Percentiles rank a stretch among this genome's conserved stretches.
These are phyloP conservation scores for Apostichopus californicus DNA, from an alignment of 35 echinoderm and acorn worm species.

Conservation along the genomic window DNA sequence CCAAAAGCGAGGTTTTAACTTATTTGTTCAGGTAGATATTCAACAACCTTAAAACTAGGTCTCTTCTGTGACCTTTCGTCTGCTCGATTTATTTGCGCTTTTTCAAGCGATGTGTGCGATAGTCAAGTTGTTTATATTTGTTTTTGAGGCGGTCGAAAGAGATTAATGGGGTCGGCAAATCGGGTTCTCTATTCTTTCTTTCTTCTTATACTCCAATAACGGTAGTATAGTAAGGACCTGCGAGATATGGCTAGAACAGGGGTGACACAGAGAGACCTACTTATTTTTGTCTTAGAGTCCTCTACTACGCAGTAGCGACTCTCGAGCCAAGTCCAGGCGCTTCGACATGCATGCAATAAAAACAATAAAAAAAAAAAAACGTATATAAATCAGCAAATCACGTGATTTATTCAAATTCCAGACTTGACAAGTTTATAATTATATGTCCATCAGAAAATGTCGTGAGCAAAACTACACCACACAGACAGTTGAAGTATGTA, in stretches of 20 bases:
- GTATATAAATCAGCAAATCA: no score
- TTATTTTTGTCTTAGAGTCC: neutral
- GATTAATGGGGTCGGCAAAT: constrained; percentile 41
- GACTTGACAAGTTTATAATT: no score
- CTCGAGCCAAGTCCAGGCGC: no score
- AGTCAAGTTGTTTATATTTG: constrained; percentile 32
- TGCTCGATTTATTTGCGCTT: constrained; percentile 28
- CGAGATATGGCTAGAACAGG: neutral
- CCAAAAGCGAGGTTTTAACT: no score
- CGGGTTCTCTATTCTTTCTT: neutral
- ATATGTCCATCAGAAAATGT: no score
- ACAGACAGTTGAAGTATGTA: no score
- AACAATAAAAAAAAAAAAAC: no score
- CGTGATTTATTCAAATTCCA: no score
- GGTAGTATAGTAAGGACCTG: neutral
- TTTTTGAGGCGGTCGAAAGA: constrained; percentile 17
- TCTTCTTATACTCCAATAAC: neutral
- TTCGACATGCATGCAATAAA: no score
- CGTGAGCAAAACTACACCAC: no score
- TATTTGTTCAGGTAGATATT: no score
- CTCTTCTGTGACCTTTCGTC: constrained; percentile 19
- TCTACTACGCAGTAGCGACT: no score
- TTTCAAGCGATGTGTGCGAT: neutral
- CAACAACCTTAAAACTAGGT: constrained; percentile 9
- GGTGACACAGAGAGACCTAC: neutral